A percentile compares a stretch with the other conserved stretches of the same genome.
phyloP scores from a whole-genome alignment of 2,797 vertebrate genomes.

The Poliocrania exsul region DNA sequence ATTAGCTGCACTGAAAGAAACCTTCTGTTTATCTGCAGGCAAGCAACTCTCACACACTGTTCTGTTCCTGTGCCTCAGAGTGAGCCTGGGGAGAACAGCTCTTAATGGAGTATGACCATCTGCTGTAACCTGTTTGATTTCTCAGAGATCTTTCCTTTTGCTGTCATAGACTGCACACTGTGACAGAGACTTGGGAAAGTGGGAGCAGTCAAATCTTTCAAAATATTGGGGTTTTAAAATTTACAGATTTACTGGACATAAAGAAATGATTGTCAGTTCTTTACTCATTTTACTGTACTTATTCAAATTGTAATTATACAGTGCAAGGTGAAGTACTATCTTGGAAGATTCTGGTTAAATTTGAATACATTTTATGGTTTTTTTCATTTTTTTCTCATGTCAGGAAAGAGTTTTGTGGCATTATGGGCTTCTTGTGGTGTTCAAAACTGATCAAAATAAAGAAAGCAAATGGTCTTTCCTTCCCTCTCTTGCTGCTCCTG shows the following conservation, averaged over 20 bases:
- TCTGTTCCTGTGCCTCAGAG: not conserved
- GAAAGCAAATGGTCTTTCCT: not conserved
- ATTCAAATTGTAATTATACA: not conserved
- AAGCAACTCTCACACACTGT: rapidly evolving
- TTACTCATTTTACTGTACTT: not conserved
- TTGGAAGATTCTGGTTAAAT: not conserved
- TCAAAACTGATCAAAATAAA: not conserved
- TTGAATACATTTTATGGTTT: not conserved
- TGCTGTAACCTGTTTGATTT: not conserved
- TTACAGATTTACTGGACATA: not conserved
- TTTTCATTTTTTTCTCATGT: not conserved
- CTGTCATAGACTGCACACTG: not conserved
- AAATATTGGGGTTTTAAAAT: not conserved
- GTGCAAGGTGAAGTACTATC: not conserved
- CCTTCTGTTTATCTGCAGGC: not conserved
- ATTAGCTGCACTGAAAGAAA: slow-evolving; percentile 1
- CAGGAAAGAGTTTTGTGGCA: not conserved
- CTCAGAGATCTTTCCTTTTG: not conserved
- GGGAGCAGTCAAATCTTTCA: not conserved
- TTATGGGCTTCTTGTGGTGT: not conserved
- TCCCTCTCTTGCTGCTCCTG: not conserved
- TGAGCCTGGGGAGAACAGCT: not conserved
- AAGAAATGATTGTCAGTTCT: not conserved
- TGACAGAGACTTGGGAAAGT: not conserved
- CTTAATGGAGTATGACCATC: rapidly evolving